phyloP scores from a whole-genome alignment of 2,113 vertebrate genomes.

The Gymnocephalus cernua region DNA sequence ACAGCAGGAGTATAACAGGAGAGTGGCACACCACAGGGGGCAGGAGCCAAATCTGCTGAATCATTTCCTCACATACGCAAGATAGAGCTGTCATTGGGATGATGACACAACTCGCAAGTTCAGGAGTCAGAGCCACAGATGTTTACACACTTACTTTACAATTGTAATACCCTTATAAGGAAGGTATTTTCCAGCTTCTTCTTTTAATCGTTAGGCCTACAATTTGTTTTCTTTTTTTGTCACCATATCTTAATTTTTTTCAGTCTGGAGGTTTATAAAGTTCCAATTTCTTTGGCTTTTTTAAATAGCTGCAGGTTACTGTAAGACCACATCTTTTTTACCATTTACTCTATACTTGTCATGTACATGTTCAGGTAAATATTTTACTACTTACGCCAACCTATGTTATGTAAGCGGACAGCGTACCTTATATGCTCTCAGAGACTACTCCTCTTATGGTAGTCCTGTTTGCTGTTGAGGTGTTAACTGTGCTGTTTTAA shows the following conservation, averaged over 20 bases:
- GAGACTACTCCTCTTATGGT: not conserved
- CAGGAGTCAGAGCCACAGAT: conserved; percentile 23
- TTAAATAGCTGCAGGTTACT: not conserved
- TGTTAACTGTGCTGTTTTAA: not conserved
- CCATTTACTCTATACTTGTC: not conserved
- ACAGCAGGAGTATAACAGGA: conserved; percentile 50
- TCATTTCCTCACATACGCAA: conserved; percentile 65
- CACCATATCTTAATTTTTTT: not conserved
- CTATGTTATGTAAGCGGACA: conserved; percentile 34
- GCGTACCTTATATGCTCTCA: conserved; percentile 8
- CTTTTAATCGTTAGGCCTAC: not conserved
- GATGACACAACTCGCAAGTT: conserved; percentile 48
- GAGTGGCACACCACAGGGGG: conserved; percentile 60
- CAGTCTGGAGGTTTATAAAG: not conserved
- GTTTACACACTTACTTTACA: conserved; percentile 3
- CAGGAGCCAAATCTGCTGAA: conserved; percentile 73
- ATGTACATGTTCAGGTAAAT: conserved; percentile 2
- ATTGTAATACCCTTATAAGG: not conserved
- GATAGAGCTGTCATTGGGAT: conserved; percentile 60
- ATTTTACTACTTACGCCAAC: conserved; percentile 9
- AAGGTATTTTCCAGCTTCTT: not conserved
- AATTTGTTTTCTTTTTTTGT: not conserved
- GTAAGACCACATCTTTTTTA: not conserved
- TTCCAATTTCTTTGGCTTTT: not conserved
- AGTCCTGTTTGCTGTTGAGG: not conserved